A percentile compares a stretch with the other conserved stretches of the same genome.
Evolutionary conservation across 64 coral and sea anemone genomes (phyloP).

Genomic region (Stichodactyla mertensii): DNA sequence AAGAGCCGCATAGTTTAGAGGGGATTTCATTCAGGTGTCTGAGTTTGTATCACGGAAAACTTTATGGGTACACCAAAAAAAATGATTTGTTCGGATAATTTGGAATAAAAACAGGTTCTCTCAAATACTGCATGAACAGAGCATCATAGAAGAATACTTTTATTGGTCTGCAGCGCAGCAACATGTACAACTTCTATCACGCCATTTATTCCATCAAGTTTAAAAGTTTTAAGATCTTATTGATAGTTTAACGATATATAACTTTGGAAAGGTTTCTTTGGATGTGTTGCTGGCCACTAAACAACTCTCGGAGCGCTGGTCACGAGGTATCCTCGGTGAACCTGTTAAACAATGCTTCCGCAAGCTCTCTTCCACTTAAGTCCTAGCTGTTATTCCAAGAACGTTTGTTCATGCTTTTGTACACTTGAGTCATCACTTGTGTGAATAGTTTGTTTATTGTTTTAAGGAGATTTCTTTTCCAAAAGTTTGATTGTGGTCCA

Average conservation of each 20-base stretch:
- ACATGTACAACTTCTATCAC: no score
- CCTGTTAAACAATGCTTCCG: not conserved
- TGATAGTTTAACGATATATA: not conserved
- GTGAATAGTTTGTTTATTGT: slow-evolving; percentile 3
- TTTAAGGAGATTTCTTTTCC: not conserved
- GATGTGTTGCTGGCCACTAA: no score
- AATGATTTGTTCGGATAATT: no score
- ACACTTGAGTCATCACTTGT: not conserved
- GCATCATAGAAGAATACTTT: no score
- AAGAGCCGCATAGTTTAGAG: not conserved
- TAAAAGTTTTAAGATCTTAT: not conserved
- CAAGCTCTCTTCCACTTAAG: not conserved
- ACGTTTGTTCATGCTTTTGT: not conserved
- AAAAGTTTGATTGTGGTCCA: not conserved
- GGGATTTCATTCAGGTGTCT: not conserved
- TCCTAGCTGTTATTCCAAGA: not conserved
- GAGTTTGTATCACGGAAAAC: no score
- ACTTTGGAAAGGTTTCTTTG: no score
- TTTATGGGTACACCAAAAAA: no score
- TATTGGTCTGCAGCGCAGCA: no score
- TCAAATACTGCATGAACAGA: no score
- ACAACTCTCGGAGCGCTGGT: not conserved
- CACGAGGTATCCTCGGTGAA: not conserved
- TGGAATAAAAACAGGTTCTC: no score
- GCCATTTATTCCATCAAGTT: not conserved